Conservation (phyloP, 2,888 invertebrate species). For the Chrysopilus asiliformis region DNA sequence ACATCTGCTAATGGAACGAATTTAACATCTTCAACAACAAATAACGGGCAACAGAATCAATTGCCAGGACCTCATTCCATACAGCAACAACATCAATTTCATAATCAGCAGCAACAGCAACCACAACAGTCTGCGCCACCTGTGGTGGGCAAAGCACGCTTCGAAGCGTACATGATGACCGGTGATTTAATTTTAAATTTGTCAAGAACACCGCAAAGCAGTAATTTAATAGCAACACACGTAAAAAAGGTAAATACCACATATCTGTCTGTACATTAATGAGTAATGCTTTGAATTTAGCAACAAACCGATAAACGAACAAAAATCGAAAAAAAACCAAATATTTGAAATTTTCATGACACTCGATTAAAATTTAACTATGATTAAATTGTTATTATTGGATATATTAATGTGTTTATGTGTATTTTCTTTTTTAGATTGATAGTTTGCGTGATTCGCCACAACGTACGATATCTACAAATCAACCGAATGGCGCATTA, state of each 20-base stretch:
- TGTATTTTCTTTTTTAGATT: too few species aligned
- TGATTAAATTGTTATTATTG: neutral
- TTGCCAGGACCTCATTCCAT: neutral
- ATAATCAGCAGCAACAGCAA: too few species aligned
- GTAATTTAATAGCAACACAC: conserved; percentile 43
- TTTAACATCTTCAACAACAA: conserved; percentile 8
- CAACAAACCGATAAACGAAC: too few species aligned
- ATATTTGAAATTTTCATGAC: neutral
- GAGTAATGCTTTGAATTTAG: too few species aligned
- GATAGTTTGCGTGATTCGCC: conserved; percentile 36
- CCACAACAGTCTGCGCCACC: too few species aligned
- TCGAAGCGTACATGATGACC: conserved; percentile 96
- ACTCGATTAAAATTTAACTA: neutral
- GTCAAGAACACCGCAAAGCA: conserved; percentile 62
- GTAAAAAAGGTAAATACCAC: conserved; percentile 29
- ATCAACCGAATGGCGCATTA: conserved; percentile 29
- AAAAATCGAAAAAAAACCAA: too few species aligned
- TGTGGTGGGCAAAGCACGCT: conserved; percentile 42
- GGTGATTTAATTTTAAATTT: conserved; percentile 91
- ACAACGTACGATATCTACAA: too few species aligned
- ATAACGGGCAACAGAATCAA: too few species aligned
- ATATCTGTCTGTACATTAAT: too few species aligned
- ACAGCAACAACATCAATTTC: conserved; percentile 19
- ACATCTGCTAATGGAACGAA: conserved; percentile 24
- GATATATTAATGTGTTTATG: too few species aligned